These are phyloP conservation scores for Betta splendens DNA, from an alignment of 2,797 vertebrate genomes.

Conservation along the genomic window DNA sequence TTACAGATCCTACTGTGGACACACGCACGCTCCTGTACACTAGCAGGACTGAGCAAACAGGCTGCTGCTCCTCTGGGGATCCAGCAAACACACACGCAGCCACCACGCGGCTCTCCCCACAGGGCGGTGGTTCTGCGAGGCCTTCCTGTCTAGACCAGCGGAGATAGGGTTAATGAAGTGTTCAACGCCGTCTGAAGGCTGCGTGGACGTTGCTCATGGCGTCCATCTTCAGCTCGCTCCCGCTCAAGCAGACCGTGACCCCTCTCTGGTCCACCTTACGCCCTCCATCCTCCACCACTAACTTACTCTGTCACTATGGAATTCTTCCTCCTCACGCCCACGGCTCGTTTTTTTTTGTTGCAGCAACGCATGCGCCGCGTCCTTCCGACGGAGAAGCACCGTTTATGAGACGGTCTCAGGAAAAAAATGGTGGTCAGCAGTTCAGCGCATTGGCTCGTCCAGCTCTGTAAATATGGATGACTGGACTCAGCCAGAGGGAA, in stretches of 20 bases:
- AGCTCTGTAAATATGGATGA: slow-evolving; percentile 81
- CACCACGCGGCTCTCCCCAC: slow-evolving; percentile 43
- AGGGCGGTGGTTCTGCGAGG: slow-evolving; percentile 63
- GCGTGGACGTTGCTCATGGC: slow-evolving; percentile 60
- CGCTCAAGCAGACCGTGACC: slow-evolving; percentile 46
- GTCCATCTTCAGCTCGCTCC: slow-evolving; percentile 66
- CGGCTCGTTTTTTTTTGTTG: slow-evolving; percentile 27
- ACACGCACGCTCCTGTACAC: slow-evolving; percentile 42
- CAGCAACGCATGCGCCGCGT: slow-evolving; percentile 49
- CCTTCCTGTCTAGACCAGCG: slow-evolving; percentile 85
- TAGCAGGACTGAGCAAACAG: slow-evolving; percentile 56
- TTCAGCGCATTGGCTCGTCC: slow-evolving; percentile 78
- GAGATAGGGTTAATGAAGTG: slow-evolving; percentile 83
- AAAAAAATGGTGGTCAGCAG: slow-evolving; percentile 88
- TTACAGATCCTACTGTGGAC: slow-evolving; percentile 39
- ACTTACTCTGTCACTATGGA: slow-evolving; percentile 71
- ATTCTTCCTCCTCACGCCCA: slow-evolving; percentile 55
- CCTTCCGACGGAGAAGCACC: slow-evolving; percentile 59
- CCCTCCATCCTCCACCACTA: slow-evolving; percentile 55
- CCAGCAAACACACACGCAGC: slow-evolving; percentile 31
- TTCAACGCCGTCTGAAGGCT: slow-evolving; percentile 69
- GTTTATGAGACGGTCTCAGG: slow-evolving; percentile 78
- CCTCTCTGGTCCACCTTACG: slow-evolving; percentile 40
- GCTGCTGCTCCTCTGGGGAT: slow-evolving; percentile 31
- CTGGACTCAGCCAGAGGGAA: slow-evolving; percentile 77